Percentiles rank a stretch among this genome's conserved stretches.
These are phyloP conservation scores for Bombus ignitus DNA, from an alignment of 1,140 invertebrate genomes.

Conservation along the genomic window DNA sequence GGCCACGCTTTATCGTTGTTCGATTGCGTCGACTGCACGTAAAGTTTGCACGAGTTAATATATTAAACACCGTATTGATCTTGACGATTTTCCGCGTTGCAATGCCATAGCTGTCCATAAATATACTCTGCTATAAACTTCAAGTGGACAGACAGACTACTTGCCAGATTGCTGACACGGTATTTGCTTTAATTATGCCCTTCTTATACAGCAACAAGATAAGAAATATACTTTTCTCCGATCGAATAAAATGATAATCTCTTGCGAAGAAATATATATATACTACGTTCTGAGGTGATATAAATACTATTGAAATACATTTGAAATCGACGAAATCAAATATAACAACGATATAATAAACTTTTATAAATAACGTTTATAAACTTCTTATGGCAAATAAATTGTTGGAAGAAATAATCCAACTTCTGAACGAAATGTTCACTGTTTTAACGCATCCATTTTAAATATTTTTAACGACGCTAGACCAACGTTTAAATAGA, in stretches of 20 bases:
- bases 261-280: too few relatives aligned
- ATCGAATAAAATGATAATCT: not conserved
- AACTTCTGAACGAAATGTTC: not conserved
- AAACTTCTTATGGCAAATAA: not conserved
- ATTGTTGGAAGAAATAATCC: not conserved
- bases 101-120: not conserved
- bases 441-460: not conserved
- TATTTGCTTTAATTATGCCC: too few relatives aligned
- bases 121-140: not conserved
- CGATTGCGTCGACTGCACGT: not conserved
- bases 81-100: too few relatives aligned
- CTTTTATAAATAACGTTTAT: too few relatives aligned
- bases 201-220: too few relatives aligned
- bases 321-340: not conserved
- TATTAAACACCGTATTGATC: not conserved
- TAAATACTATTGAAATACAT: too few relatives aligned
- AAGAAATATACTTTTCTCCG: too few relatives aligned
- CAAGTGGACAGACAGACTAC: not conserved
- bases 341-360: not conserved
- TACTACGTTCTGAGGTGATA: not conserved
- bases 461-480: not conserved
- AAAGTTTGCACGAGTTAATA: not conserved
- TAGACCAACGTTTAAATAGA: not conserved
- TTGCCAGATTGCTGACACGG: not conserved
- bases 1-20: slow-evolving; percentile 31